phyloP scores from a whole-genome alignment of 2,797 vertebrate species.

The Anguilla marmorata region DNA sequence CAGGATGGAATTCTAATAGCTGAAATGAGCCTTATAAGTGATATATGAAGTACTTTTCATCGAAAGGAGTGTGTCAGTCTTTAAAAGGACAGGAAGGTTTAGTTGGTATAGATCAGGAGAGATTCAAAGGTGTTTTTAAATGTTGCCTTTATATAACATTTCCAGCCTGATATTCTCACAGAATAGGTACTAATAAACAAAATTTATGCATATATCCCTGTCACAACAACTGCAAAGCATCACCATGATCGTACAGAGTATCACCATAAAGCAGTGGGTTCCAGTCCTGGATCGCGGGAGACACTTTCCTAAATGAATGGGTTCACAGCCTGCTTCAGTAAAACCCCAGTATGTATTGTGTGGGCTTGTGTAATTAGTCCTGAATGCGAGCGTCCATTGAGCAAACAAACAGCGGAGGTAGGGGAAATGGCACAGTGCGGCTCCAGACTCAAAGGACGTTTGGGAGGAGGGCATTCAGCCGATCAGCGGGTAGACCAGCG shows the following conservation, averaged over 20 bases:
- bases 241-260: not conserved
- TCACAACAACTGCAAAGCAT: too few relatives aligned
- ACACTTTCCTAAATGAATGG: not conserved
- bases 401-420: not conserved
- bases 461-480: not conserved
- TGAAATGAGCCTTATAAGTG: not conserved
- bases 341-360: not conserved
- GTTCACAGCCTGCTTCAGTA: not conserved
- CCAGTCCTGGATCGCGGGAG: not conserved
- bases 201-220: not conserved
- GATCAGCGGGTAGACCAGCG: not conserved
- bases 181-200: not conserved
- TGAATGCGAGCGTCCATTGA: not conserved
- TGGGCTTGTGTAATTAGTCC: not conserved
- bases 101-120: not conserved
- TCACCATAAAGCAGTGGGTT: not conserved
- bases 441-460: not conserved
- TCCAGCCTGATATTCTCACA: not conserved
- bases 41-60: not conserved
- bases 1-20: not conserved
- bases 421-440: not conserved
- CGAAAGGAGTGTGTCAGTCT: not conserved
- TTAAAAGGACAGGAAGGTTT: not conserved
- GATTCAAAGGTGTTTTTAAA: not conserved
- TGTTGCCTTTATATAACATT: not conserved